phyloP scores from a whole-genome alignment of 2,888 invertebrate genomes.

The Oxycera nigricornis region DNA sequence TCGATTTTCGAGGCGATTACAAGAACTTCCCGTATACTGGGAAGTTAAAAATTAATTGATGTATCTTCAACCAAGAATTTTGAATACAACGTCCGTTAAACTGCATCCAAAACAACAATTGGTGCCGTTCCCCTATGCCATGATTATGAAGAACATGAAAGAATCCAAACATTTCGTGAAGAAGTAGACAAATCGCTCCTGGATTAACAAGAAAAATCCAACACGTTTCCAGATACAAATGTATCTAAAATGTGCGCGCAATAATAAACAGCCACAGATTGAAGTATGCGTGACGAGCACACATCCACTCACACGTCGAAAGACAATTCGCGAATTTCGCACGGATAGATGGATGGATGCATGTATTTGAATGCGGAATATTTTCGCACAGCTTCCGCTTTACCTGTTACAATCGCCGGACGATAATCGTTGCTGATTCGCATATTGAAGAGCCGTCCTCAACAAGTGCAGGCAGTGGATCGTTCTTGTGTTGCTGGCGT shows the following conservation, averaged over 20 bases:
- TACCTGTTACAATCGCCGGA: slow-evolving; percentile 39
- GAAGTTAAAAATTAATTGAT: too few relatives aligned
- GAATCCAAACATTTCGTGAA: too few relatives aligned
- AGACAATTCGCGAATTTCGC: background rate
- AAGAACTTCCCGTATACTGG: too few relatives aligned
- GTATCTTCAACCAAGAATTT: too few relatives aligned
- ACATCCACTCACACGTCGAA: background rate
- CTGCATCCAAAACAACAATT: too few relatives aligned
- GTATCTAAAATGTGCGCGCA: background rate
- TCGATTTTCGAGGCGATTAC: too few relatives aligned
- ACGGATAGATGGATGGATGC: background rate
- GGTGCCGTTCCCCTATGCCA: too few relatives aligned
- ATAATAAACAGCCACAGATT: background rate
- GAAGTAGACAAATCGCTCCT: slow-evolving; percentile 18
- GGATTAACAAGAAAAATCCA: slow-evolving; percentile 11
- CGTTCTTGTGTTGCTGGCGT: slow-evolving; percentile 1
- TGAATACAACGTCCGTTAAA: too few relatives aligned
- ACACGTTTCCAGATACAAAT: background rate
- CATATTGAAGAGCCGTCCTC: slow-evolving; percentile 22
- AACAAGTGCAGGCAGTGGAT: slow-evolving; percentile 29
- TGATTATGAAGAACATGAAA: too few relatives aligned
- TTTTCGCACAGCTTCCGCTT: slow-evolving; percentile 37
- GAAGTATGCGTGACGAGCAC: background rate
- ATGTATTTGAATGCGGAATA: slow-evolving; percentile 18
- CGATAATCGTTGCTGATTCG: slow-evolving; percentile 32